Percentiles rank a stretch among this genome's conserved stretches.
Evolutionary conservation across 1,140 invertebrate genomes (phyloP).

Genomic region (Euwallacea similis): DNA sequence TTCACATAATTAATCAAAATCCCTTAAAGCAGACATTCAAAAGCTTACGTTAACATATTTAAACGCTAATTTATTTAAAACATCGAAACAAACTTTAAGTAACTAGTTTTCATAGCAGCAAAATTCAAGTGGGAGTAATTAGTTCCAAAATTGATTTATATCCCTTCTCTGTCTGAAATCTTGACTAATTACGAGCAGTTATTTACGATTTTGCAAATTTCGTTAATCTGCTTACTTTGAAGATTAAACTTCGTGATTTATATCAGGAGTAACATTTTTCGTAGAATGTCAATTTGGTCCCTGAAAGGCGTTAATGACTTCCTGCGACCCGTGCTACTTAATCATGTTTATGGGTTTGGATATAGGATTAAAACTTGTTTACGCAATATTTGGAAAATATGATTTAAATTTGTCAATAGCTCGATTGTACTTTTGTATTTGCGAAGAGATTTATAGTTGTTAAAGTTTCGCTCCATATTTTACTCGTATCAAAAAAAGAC

Average conservation of each 20-base stretch:
- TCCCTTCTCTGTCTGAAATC: slow-evolving; percentile 28
- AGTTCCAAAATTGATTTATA: slow-evolving; percentile 31
- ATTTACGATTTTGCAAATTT: slow-evolving; percentile 38
- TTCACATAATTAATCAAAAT: too few species aligned
- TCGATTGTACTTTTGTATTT: not conserved
- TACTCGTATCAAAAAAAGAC: too few species aligned
- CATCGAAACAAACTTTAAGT: slow-evolving; percentile 10
- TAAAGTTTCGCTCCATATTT: too few species aligned
- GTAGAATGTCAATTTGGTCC: slow-evolving; percentile 23
- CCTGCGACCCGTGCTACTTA: slow-evolving; percentile 18
- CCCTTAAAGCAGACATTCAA: not conserved
- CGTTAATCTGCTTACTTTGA: slow-evolving; percentile 35
- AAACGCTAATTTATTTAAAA: slow-evolving; percentile 15
- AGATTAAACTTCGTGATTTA: slow-evolving; percentile 37
- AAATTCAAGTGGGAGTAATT: slow-evolving; percentile 28
- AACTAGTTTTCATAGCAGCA: slow-evolving; percentile 12
- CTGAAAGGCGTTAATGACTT: slow-evolving; percentile 32
- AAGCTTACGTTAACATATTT: slow-evolving; percentile 17
- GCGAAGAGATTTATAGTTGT: not conserved
- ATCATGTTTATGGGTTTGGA: slow-evolving; percentile 22
- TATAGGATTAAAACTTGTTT: slow-evolving; percentile 19
- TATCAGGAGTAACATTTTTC: slow-evolving; percentile 30
- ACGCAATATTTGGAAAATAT: slow-evolving; percentile 1
- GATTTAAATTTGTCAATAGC: slow-evolving; percentile 3
- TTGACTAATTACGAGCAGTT: slow-evolving; percentile 35